Conservation (phyloP, 1,140 invertebrate genomes). For the Lepeophtheirus salmonis region DNA sequence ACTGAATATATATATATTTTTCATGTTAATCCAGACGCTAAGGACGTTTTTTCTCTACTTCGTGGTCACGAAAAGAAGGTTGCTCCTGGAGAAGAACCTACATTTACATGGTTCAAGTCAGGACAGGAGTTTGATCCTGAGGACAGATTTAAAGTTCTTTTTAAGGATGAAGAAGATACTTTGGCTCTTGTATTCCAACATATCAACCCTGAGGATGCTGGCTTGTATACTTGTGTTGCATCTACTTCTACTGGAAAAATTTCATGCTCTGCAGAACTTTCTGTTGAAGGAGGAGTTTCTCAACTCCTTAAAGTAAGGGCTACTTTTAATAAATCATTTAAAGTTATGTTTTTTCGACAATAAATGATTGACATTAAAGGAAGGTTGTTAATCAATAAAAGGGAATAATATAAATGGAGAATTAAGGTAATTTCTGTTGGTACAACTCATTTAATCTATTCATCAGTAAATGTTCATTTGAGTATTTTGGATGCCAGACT, state of each 20-base stretch:
- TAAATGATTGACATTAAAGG: too few relatives aligned
- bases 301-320: constrained; percentile 17
- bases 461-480: background rate
- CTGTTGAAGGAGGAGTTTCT: constrained; percentile 47
- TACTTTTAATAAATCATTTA: too few relatives aligned
- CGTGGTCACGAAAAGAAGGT: constrained; percentile 32
- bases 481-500: background rate
- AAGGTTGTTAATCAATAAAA: too few relatives aligned
- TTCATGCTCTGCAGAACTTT: constrained; percentile 66
- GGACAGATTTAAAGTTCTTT: constrained; percentile 55
- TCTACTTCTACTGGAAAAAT: constrained; percentile 77
- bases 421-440: background rate
- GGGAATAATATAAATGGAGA: too few relatives aligned
- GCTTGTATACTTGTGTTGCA: constrained; percentile 81
- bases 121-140: constrained; percentile 71
- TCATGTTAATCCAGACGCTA: constrained; percentile 40
- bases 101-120: constrained; percentile 75
- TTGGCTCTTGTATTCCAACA: constrained; percentile 78
- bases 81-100: constrained; percentile 51
- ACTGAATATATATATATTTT: constrained; percentile 10
- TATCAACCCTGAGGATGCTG: constrained; percentile 76
- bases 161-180: constrained; percentile 67
- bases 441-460: background rate
- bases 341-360: too few relatives aligned
- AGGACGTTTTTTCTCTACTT: constrained; percentile 50